Evolutionary conservation across 1,140 invertebrate genomes (phyloP).

Genomic region (Bombus waltoni): DNA sequence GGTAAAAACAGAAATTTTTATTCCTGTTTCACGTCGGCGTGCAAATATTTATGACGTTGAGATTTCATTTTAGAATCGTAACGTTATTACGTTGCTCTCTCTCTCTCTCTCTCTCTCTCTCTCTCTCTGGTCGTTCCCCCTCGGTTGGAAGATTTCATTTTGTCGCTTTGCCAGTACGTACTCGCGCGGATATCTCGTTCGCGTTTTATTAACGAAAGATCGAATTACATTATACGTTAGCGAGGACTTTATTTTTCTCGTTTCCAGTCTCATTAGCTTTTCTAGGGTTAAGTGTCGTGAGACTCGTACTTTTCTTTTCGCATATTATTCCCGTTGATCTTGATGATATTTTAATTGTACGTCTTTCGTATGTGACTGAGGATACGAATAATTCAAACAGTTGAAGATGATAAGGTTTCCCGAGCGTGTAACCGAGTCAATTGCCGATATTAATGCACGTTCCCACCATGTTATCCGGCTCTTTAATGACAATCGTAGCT

Average conservation of each 20-base stretch:
- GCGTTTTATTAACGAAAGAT: too few relatives aligned
- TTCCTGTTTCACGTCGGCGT: not conserved
- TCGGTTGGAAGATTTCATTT: too few relatives aligned
- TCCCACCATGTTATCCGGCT: not conserved
- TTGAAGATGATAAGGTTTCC: not conserved
- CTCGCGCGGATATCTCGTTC: too few relatives aligned
- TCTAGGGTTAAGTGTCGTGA: not conserved
- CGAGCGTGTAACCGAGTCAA: not conserved
- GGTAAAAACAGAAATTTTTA: constrained; percentile 9
- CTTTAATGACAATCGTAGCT: constrained; percentile 21
- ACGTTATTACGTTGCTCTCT: not conserved
- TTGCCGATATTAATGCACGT: not conserved
- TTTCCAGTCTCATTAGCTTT: not conserved
- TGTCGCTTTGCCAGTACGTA: too few relatives aligned
- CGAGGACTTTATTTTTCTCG: not conserved
- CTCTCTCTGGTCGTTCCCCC: too few relatives aligned
- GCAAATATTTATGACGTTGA: not conserved
- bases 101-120: too few relatives aligned
- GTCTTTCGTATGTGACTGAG: not conserved
- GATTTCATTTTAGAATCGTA: not conserved
- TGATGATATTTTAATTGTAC: not conserved
- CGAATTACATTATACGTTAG: too few relatives aligned
- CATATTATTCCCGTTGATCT: not conserved
- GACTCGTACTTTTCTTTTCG: not conserved
- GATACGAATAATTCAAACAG: not conserved